These are phyloP conservation scores for Chaetogeoica ovagalla DNA, from an alignment of 2,888 invertebrate species.

Conservation along the genomic window DNA sequence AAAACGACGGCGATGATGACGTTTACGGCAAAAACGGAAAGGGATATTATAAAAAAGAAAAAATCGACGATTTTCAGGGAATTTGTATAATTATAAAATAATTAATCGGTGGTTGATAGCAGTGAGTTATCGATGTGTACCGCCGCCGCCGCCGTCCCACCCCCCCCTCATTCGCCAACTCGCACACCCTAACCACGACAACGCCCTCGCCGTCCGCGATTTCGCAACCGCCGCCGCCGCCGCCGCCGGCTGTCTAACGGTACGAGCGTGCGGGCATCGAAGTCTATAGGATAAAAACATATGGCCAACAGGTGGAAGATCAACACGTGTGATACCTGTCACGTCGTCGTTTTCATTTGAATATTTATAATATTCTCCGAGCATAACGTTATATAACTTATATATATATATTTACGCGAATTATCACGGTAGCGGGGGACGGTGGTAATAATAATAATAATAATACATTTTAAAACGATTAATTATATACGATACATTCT, in stretches of 20 bases:
- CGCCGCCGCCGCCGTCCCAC: neutral
- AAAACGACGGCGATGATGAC: too few relatives aligned
- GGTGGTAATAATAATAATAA: too few relatives aligned
- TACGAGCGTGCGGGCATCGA: constrained; percentile 33
- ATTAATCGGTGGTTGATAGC: neutral
- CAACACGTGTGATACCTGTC: constrained; percentile 51
- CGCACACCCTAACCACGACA: too few relatives aligned
- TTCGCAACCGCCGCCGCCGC: neutral
- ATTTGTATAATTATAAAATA: neutral
- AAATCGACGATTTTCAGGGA: neutral
- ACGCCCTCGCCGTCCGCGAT: neutral
- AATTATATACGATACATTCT: too few relatives aligned
- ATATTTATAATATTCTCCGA: neutral
- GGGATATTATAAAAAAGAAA: too few relatives aligned
- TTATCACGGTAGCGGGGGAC: too few relatives aligned
- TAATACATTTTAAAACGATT: too few relatives aligned
- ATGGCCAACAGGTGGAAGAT: constrained; percentile 50
- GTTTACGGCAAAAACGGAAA: neutral
- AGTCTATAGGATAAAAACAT: constrained; percentile 40
- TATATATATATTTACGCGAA: too few relatives aligned
- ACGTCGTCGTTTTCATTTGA: constrained; percentile 45
- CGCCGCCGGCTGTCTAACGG: neutral
- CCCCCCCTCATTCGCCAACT: too few relatives aligned
- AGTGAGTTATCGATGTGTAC: constrained; percentile 16
- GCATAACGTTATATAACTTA: too few relatives aligned